Conservation (phyloP, 2,113 vertebrate genomes). For the Rhinogobius similis region DNA sequence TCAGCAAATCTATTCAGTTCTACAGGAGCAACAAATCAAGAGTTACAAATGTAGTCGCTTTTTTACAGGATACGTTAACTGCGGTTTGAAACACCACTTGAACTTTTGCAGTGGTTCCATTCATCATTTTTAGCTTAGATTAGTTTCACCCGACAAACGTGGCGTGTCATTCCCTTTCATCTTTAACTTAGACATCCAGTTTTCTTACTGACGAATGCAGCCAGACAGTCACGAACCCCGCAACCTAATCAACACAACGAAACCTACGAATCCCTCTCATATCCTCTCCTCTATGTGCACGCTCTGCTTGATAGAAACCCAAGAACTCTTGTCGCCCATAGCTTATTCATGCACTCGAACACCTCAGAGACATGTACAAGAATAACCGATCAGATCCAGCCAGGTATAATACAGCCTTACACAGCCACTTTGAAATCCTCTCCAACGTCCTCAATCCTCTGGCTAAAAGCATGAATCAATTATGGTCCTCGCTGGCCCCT, state of each 20-base stretch:
- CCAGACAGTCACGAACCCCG: neutral
- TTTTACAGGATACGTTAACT: neutral
- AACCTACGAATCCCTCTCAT: conserved; percentile 46
- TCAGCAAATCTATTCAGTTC: neutral
- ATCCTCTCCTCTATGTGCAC: conserved; percentile 29
- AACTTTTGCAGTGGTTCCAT: neutral
- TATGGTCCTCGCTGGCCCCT: conserved; percentile 35
- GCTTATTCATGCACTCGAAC: conserved; percentile 70
- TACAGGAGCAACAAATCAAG: neutral
- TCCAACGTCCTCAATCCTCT: conserved; percentile 44
- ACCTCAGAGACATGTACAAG: conserved; percentile 58
- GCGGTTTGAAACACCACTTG: neutral
- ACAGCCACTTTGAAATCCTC: conserved; percentile 49
- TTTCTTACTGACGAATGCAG: conserved; percentile 45
- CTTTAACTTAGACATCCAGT: neutral
- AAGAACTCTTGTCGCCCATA: conserved; percentile 59
- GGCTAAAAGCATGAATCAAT: conserved; percentile 57
- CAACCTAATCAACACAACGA: conserved; percentile 42
- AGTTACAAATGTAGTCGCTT: too few species aligned
- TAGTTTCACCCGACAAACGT: neutral
- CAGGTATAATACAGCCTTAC: conserved; percentile 63
- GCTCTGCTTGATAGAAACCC: conserved; percentile 49
- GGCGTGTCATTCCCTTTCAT: neutral
- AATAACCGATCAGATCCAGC: conserved; percentile 63
- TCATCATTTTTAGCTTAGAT: too few species aligned